Evolutionary conservation across 2,113 vertebrate genomes (phyloP).

Genomic region (Rafetus swinhoei): DNA sequence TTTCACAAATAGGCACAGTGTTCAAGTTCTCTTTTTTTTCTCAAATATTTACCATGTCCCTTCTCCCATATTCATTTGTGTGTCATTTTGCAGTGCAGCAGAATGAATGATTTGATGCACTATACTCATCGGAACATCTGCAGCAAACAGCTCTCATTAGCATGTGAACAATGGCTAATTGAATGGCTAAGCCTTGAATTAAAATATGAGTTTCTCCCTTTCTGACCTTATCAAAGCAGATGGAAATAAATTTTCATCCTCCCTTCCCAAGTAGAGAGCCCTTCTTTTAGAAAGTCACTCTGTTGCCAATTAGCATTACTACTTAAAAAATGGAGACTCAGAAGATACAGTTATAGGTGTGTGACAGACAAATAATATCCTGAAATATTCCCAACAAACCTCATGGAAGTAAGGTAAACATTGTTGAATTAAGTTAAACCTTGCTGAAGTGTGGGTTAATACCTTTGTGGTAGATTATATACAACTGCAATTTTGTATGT

Average conservation of each 20-base stretch:
- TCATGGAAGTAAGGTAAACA: not conserved
- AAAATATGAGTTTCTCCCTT: conserved; percentile 39
- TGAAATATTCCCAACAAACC: not conserved
- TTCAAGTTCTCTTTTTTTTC: not conserved
- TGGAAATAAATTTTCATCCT: not conserved
- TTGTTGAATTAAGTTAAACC: not conserved
- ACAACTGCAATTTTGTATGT: not conserved
- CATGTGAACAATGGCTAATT: conserved; percentile 26
- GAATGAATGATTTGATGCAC: not conserved
- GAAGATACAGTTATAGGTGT: not conserved
- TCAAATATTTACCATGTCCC: not conserved
- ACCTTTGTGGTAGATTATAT: not conserved
- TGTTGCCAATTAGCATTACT: not conserved
- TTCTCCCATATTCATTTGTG: not conserved
- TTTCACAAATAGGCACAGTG: not conserved
- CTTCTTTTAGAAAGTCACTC: not conserved
- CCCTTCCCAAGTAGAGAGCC: not conserved
- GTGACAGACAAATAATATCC: not conserved
- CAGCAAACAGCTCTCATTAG: conserved; percentile 41
- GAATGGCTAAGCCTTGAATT: not conserved
- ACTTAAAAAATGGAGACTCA: not conserved
- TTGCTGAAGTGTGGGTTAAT: not conserved
- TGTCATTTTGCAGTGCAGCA: not conserved
- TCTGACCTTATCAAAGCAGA: not conserved
- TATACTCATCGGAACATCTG: conserved; percentile 37